phyloP scores from a whole-genome alignment of 2,113 vertebrate species.

The Melospiza melodia region DNA sequence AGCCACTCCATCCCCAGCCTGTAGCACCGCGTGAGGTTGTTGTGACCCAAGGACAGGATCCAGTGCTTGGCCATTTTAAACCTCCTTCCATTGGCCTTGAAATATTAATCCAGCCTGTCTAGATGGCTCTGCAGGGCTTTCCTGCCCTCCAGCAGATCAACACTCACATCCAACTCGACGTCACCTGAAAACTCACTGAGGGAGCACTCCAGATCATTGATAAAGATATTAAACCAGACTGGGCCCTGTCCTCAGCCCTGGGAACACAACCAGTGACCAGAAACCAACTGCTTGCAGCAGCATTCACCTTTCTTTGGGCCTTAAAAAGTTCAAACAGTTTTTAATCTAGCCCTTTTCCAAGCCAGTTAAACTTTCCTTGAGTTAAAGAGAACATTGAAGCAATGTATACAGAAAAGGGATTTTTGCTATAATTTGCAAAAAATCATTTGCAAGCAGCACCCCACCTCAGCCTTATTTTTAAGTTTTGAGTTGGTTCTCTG shows the following conservation, averaged over 20 bases:
- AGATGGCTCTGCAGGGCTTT: neutral
- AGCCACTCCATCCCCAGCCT: neutral
- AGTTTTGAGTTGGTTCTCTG: neutral
- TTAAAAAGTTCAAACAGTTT: neutral
- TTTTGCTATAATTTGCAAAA: neutral
- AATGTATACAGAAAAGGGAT: neutral
- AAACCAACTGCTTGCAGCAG: neutral
- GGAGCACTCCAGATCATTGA: neutral
- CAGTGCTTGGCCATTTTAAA: neutral
- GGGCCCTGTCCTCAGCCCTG: neutral
- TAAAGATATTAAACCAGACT: neutral
- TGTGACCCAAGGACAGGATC: neutral
- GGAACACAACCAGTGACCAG: neutral
- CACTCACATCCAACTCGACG: neutral
- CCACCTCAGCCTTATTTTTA: neutral
- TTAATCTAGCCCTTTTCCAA: neutral
- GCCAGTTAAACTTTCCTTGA: neutral
- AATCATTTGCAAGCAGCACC: neutral
- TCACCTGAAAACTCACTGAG: neutral
- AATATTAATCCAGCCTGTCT: neutral
- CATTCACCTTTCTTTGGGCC: neutral
- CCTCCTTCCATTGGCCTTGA: rapidly evolving
- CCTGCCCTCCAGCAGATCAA: neutral
- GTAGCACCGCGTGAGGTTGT: too few species aligned
- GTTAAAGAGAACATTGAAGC: neutral